These are phyloP conservation scores for Lepidocyrtinus sp. DNA, from an alignment of 2,888 invertebrate species.

Conservation along the genomic window DNA sequence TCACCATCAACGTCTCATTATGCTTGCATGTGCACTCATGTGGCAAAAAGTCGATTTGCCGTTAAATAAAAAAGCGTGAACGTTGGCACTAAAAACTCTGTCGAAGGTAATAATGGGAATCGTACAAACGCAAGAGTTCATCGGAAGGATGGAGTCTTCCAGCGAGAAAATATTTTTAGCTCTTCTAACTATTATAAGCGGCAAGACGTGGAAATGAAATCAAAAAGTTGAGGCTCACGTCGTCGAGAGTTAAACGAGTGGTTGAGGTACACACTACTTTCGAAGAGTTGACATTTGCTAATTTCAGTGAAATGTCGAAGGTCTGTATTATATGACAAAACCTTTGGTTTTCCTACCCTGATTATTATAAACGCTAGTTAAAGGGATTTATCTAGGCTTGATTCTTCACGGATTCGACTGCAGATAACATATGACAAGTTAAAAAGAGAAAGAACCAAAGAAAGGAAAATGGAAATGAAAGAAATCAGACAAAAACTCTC, in stretches of 20 bases:
- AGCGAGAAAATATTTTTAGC: conserved; percentile 10
- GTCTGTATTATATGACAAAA: neutral
- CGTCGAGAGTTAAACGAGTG: conserved; percentile 5
- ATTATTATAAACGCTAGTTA: neutral
- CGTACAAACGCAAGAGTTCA: neutral
- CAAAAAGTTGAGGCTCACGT: neutral
- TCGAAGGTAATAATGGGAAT: neutral
- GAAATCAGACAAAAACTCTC: conserved; percentile 18
- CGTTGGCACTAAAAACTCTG: neutral
- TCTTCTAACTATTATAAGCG: conserved; percentile 11
- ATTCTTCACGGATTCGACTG: neutral
- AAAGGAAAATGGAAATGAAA: conserved; percentile 10
- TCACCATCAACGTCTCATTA: conserved; percentile 17
- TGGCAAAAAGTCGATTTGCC: conserved; percentile 18
- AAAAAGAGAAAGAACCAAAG: conserved; percentile 8
- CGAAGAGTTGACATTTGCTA: too few species aligned
- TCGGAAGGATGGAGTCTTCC: conserved; percentile 2
- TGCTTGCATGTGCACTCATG: conserved; percentile 11
- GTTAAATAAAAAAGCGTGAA: conserved; percentile 18
- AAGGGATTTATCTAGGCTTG: conserved; percentile 13
- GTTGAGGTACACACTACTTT: conserved; percentile 3
- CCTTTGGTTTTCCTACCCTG: conserved; percentile 4
- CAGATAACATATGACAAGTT: conserved; percentile 12
- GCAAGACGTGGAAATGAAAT: conserved; percentile 13
- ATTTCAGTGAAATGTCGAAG: conserved; percentile 10